Conservation (phyloP, 2,113 vertebrate genomes). For the Cyanistes caeruleus region DNA sequence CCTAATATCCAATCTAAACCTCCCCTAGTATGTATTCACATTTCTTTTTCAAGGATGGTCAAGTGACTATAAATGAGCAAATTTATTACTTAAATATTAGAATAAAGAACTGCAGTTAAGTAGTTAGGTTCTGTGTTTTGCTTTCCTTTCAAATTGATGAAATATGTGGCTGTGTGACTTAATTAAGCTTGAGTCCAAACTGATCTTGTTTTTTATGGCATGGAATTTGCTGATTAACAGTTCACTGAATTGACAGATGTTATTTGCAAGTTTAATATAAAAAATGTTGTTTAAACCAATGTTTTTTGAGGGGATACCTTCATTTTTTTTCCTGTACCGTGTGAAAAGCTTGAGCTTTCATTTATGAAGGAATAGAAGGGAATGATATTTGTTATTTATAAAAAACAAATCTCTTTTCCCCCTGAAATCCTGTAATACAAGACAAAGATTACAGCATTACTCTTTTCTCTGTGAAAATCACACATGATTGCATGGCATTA, state of each 20-base stretch:
- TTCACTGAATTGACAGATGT: neutral
- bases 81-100: neutral
- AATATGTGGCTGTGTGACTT: neutral
- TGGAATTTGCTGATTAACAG: neutral
- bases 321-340: neutral
- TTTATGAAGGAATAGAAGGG: neutral
- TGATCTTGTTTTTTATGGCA: neutral
- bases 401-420: neutral
- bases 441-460: neutral
- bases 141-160: neutral
- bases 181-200: neutral
- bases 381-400: neutral
- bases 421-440: neutral
- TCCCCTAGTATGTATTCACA: neutral
- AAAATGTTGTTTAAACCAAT: neutral
- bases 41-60: neutral
- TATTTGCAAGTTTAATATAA: neutral
- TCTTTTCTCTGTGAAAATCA: neutral
- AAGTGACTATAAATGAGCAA: neutral
- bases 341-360: neutral
- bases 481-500: neutral
- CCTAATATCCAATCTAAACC: neutral
- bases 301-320: neutral
- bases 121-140: neutral
- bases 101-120: neutral